A percentile compares a stretch with the other conserved stretches of the same genome.
Evolutionary conservation across 2,113 vertebrate species (phyloP).

Genomic region (Cebidichthys violaceus): DNA sequence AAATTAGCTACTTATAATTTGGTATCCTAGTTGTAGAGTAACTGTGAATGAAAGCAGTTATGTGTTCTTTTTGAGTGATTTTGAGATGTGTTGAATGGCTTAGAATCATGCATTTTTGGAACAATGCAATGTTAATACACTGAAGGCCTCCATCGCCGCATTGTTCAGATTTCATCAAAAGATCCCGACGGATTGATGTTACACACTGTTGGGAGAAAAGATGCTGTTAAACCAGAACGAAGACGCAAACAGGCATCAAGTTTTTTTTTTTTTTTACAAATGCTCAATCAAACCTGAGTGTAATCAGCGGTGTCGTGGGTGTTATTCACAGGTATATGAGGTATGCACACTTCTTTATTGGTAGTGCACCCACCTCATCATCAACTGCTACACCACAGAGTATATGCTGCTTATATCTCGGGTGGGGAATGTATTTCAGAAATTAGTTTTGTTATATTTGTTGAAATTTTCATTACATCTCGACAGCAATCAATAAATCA

Average conservation of each 20-base stretch:
- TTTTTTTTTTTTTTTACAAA: constrained; percentile 2
- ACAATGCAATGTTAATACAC: background rate
- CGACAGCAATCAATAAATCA: background rate
- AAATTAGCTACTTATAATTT: background rate
- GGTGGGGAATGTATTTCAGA: background rate
- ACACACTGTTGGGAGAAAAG: background rate
- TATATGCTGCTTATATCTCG: background rate
- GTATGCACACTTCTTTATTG: background rate
- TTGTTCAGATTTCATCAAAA: background rate
- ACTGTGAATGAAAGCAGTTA: background rate
- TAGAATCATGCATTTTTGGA: background rate
- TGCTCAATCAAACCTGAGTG: background rate
- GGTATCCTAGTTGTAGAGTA: too few relatives aligned
- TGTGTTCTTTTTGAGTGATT: background rate
- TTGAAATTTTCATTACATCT: background rate
- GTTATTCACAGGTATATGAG: background rate
- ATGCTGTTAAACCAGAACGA: background rate
- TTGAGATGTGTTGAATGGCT: background rate
- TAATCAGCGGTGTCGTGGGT: background rate
- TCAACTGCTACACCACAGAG: background rate
- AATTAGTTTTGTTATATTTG: background rate
- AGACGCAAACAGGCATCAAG: background rate
- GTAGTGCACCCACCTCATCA: background rate
- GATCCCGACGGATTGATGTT: background rate
- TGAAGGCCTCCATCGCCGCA: background rate